Evolutionary conservation across 2,888 invertebrate genomes (phyloP).

Genomic region (Watsonalla cultraria): DNA sequence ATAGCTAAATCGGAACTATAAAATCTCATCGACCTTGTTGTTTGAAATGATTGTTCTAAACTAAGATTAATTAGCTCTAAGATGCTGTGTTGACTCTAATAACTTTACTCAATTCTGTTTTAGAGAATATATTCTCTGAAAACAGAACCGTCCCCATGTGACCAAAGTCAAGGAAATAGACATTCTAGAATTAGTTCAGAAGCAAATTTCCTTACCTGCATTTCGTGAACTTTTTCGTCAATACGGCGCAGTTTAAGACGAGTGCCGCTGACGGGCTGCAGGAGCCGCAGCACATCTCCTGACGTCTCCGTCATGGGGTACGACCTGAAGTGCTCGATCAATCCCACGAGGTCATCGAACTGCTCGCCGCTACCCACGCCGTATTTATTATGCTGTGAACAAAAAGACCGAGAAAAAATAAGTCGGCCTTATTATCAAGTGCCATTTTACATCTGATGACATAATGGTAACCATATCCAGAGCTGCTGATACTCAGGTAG

Average conservation of each 20-base stretch:
- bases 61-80: too few species aligned
- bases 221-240: slow-evolving; percentile 45
- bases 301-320: slow-evolving; percentile 98
- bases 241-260: slow-evolving; percentile 79
- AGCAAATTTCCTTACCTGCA: slow-evolving; percentile 29
- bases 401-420: not conserved
- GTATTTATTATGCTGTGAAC: slow-evolving; percentile 87
- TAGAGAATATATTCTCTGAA: too few species aligned
- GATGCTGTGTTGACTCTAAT: too few species aligned
- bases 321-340: slow-evolving; percentile 96
- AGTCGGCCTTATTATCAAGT: not conserved
- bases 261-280: slow-evolving; percentile 96
- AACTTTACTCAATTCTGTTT: too few species aligned
- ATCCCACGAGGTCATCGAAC: slow-evolving; percentile 92
- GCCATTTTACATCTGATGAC: not conserved
- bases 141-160: too few species aligned
- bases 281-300: slow-evolving; percentile 95
- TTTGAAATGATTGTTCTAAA: too few species aligned
- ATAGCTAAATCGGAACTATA: too few species aligned
- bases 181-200: too few species aligned
- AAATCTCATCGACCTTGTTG: too few species aligned
- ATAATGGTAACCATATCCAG: not conserved
- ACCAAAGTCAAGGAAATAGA: too few species aligned
- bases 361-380: slow-evolving; percentile 98
- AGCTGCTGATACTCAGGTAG: too few species aligned